Conservation (phyloP, 1,140 invertebrate genomes). For the Megalonaias nervosa region DNA sequence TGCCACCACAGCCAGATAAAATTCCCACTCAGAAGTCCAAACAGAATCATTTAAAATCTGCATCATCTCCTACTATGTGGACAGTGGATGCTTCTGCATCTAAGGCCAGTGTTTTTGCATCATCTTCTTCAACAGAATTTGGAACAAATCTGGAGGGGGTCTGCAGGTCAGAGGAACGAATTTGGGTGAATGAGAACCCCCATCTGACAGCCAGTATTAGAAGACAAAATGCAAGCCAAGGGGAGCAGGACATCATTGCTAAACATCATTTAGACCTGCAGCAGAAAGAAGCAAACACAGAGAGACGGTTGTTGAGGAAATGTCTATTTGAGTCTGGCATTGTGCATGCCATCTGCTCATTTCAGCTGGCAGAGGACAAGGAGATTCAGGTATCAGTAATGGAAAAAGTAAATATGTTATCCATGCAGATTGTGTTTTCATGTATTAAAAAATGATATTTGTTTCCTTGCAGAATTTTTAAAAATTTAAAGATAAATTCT, state of each 20-base stretch:
- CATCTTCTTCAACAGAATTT: too few species aligned
- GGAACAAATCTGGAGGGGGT: slow-evolving; percentile 3
- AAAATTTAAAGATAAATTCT: too few species aligned
- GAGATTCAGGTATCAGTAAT: slow-evolving; percentile 17
- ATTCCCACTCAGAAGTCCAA: neutral
- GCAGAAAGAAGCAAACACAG: slow-evolving; percentile 44
- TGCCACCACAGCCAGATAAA: slow-evolving; percentile 26
- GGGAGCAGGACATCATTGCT: neutral
- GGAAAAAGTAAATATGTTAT: neutral
- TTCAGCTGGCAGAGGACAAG: slow-evolving; percentile 28
- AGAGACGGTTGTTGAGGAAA: slow-evolving; percentile 45
- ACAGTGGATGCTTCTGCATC: neutral
- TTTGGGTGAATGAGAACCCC: slow-evolving; percentile 26
- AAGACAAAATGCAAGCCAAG: slow-evolving; percentile 7
- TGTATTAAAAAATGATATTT: neutral
- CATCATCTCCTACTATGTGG: slow-evolving; percentile 9
- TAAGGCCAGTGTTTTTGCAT: neutral
- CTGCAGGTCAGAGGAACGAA: slow-evolving; percentile 14
- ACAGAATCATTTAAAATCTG: slow-evolving; percentile 17
- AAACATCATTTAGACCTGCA: slow-evolving; percentile 1
- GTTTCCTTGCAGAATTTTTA: neutral
- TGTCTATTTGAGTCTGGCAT: slow-evolving; percentile 47
- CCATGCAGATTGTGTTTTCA: neutral
- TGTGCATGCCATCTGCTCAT: slow-evolving; percentile 37
- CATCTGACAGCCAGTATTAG: slow-evolving; percentile 20